Base-by-base conservation (phyloP, 2,888 invertebrate genomes). In the Drosophila pseudotalamancana region DNA sequence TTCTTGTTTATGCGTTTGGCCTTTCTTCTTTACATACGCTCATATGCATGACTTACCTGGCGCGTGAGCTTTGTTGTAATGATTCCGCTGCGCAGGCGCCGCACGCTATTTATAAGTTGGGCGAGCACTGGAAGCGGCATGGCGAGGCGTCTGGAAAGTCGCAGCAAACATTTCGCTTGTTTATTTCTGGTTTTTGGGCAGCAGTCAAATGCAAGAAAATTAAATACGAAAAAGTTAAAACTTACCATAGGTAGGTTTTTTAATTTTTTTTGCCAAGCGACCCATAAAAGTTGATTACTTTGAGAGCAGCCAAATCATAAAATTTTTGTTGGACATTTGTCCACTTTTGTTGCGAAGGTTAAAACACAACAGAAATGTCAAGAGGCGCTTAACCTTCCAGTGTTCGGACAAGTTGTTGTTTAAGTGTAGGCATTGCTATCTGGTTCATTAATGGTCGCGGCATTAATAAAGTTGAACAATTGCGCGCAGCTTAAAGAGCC, bases 51-150 rank as follows among this genome's bases (percentile, higher is more conserved):
- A 72, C 89, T 90, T 89, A 87, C 88, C 90, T 88, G 80, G 66
- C 75, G 80, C 78, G 80, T 79, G 76, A 60, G 76, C 76, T 77
- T 86, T 75, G 57, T 78, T 78, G 82, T 77, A 89, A 88, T 89
- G 88, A 75, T 86, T 86, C 77, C 59, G 69, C 67, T 76, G 83
- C 78, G 77, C 78, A 72, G 67, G 72, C 78, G 77, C 67, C 32
- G 55, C 31, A 65, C 66, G 51, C 60, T 63, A 89, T 84, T 89
- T 90, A 90, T 89, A 88, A 87, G 79, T 85, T 89, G 81, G 59
- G 79, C 73, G 25, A 51, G n/a, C 64, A 45, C 55, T 78, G 82
- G 82, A 83, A 85, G 63, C 34, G 55, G 39, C 25, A 51, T 18
- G n/a, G 43, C 25, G 55, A 18, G n/a, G 43, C 45, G 69, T 49